A percentile compares a stretch with the other conserved stretches of the same genome.
These are phyloP conservation scores for Parotocinclus haroldoi DNA, from an alignment of 2,797 vertebrate genomes.

Conservation along the genomic window DNA sequence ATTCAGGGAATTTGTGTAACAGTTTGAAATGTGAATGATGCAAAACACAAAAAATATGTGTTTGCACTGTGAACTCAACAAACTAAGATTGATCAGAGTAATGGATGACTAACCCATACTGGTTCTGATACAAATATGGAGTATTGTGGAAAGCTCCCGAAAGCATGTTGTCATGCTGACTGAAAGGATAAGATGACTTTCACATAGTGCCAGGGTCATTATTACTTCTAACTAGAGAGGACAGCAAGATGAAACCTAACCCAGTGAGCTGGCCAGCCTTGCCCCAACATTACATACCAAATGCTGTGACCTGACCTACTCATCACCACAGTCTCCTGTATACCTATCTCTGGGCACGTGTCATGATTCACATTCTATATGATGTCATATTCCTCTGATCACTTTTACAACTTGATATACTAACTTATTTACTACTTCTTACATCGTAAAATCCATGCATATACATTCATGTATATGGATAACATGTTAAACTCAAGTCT, in stretches of 20 bases:
- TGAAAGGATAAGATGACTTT: slow-evolving; percentile 32
- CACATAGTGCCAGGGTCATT: slow-evolving; percentile 49
- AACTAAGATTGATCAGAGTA: too few relatives aligned
- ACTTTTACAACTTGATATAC: neutral
- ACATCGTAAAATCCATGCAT: too few relatives aligned
- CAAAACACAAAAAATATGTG: too few relatives aligned
- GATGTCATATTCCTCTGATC: slow-evolving; percentile 18
- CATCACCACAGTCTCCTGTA: slow-evolving; percentile 15
- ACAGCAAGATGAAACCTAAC: slow-evolving; percentile 50
- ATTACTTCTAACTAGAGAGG: slow-evolving; percentile 54
- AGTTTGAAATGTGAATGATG: too few relatives aligned
- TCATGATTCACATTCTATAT: slow-evolving; percentile 29
- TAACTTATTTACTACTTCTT: too few relatives aligned
- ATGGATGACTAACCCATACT: slow-evolving; percentile 2
- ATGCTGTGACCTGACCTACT: slow-evolving; percentile 26
- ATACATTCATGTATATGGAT: too few relatives aligned
- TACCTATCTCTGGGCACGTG: slow-evolving; percentile 7
- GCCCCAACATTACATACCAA: slow-evolving; percentile 35
- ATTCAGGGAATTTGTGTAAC: too few relatives aligned
- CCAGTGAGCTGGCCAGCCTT: slow-evolving; percentile 23
- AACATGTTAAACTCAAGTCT: too few relatives aligned
- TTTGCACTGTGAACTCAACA: too few relatives aligned
- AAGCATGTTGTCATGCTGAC: slow-evolving; percentile 10
- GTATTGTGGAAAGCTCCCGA: slow-evolving; percentile 25
- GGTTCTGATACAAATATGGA: neutral